Percentiles rank a stretch among this genome's conserved stretches.
phyloP scores from a whole-genome alignment of 2,888 invertebrate species.

The Synergus japonicus region DNA sequence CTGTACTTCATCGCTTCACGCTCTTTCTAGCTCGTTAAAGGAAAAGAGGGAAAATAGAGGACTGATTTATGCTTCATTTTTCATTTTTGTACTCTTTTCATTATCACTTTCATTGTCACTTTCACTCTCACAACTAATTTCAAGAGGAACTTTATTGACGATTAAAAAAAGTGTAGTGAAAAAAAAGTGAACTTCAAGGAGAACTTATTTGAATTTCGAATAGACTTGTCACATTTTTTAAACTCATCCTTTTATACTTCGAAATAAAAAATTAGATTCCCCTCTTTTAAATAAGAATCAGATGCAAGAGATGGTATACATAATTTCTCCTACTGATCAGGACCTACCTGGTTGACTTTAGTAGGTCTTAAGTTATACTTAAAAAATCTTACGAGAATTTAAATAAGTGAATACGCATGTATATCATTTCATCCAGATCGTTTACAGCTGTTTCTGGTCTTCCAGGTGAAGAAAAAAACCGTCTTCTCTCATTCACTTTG shows the following conservation, averaged over 20 bases:
- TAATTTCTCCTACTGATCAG: neutral
- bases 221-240: too few relatives aligned
- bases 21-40: slow-evolving; percentile 6
- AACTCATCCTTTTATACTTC: too few relatives aligned
- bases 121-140: too few relatives aligned
- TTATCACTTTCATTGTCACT: neutral
- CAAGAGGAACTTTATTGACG: too few relatives aligned
- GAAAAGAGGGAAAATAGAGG: neutral
- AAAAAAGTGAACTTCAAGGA: too few relatives aligned
- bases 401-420: neutral
- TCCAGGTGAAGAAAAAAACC: slow-evolving; percentile 23
- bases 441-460: slow-evolving; percentile 31
- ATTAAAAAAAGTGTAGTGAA: too few relatives aligned
- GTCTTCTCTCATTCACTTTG: neutral
- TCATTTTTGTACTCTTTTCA: neutral
- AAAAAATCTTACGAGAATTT: neutral
- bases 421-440: slow-evolving; percentile 28
- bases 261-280: too few relatives aligned
- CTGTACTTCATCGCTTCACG: neutral
- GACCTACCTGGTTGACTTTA: neutral
- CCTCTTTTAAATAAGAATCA: too few relatives aligned
- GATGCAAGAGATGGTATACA: neutral
- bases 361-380: neutral
- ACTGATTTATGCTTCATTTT: neutral
- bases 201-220: too few relatives aligned